Conservation (phyloP, 2,797 vertebrate species). For the Euthynnus affinis region DNA sequence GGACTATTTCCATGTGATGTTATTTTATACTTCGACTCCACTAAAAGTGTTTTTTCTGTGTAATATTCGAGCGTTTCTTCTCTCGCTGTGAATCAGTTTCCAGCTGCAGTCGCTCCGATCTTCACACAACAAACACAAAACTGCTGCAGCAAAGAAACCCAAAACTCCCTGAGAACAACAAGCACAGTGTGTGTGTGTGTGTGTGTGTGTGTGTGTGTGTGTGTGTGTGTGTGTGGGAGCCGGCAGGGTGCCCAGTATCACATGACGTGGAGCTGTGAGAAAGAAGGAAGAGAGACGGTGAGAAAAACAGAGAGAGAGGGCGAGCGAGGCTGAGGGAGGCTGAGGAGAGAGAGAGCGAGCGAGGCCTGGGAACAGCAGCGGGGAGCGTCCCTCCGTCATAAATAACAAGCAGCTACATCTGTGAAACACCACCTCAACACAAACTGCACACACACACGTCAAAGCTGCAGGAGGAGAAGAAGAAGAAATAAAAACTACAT, state of each 20-base stretch:
- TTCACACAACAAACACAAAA: slow-evolving; percentile 45
- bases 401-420: slow-evolving; percentile 40
- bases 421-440: neutral
- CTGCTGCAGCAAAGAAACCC: slow-evolving; percentile 38
- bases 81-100: too few species aligned
- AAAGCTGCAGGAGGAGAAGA: too few species aligned
- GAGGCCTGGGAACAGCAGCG: slow-evolving; percentile 53
- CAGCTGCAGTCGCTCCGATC: slow-evolving; percentile 31
- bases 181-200: slow-evolving; percentile 6
- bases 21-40: too few species aligned
- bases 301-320: slow-evolving; percentile 29
- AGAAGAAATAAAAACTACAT: too few species aligned
- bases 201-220: slow-evolving; percentile 33
- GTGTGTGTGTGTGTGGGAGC: slow-evolving; percentile 34
- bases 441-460: neutral
- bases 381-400: slow-evolving; percentile 45
- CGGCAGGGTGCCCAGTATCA: slow-evolving; percentile 55
- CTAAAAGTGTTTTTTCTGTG: too few species aligned
- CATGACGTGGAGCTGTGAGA: slow-evolving; percentile 56
- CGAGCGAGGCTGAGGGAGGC: slow-evolving; percentile 18
- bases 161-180: neutral
- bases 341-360: slow-evolving; percentile 31
- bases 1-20: too few species aligned
- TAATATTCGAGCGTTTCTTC: too few species aligned
- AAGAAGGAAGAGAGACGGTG: slow-evolving; percentile 50